Evolutionary conservation across 2,797 vertebrate genomes (phyloP).

Genomic region (Darevskia nairensis): DNA sequence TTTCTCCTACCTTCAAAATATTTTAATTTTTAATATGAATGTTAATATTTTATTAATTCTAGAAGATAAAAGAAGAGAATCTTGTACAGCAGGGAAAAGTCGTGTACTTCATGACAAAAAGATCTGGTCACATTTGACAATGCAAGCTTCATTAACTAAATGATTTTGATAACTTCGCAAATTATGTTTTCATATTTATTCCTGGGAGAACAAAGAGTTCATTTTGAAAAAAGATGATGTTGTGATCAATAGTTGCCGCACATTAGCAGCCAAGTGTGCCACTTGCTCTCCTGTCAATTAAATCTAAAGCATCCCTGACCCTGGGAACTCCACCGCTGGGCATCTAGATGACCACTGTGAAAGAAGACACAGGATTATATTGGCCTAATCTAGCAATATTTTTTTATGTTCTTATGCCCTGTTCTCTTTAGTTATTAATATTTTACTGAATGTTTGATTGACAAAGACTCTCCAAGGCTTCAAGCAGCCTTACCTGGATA

Average conservation of each 20-base stretch:
- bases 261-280: neutral
- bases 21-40: neutral
- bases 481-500: no score
- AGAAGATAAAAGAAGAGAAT: neutral
- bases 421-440: no score
- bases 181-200: neutral
- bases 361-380: no score
- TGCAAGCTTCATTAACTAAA: neutral
- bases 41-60: neutral
- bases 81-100: neutral
- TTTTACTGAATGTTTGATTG: no score
- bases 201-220: neutral
- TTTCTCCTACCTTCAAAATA: neutral
- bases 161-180: neutral
- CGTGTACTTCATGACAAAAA: constrained; percentile 3
- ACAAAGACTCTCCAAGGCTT: no score
- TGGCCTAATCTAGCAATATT: no score
- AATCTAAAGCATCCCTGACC: no score
- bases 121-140: neutral
- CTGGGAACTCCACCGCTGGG: no score
- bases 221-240: neutral
- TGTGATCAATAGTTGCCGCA: neutral
- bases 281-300: neutral
- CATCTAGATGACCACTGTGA: no score
- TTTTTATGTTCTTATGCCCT: no score